Percentiles rank a stretch among this genome's conserved stretches.
Conservation (phyloP, 1,140 invertebrate species). For the Temnothorax curvispinosus region DNA sequence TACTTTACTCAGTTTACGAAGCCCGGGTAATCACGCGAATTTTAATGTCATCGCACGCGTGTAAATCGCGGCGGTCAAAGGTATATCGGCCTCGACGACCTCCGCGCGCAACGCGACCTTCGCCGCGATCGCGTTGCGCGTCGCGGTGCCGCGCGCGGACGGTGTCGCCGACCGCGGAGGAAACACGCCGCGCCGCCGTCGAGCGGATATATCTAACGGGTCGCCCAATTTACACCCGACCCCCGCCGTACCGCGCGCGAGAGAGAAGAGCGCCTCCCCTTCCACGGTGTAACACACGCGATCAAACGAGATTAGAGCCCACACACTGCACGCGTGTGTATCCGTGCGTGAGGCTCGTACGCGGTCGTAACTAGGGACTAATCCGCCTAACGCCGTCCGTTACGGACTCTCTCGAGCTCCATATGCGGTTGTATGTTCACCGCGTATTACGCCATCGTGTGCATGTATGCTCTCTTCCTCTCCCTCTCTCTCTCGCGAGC, state of each 20-base stretch:
- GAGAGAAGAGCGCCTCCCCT: no score
- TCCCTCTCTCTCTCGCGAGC: not conserved
- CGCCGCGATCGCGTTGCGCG: conserved; percentile 8
- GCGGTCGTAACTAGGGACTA: conserved; percentile 41
- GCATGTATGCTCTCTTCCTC: not conserved
- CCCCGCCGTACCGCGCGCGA: not conserved
- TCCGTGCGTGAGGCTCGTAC: not conserved
- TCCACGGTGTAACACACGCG: conserved; percentile 3
- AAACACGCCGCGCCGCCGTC: conserved; percentile 5
- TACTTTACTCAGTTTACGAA: no score
- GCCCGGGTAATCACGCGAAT: not conserved
- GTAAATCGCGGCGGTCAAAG: not conserved
- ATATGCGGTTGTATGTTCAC: not conserved
- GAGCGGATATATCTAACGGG: conserved; percentile 60
- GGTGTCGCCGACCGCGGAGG: conserved; percentile 38
- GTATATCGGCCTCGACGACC: not conserved
- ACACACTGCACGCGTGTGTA: not conserved
- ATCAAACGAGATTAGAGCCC: conserved; percentile 51
- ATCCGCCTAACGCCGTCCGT: conserved; percentile 50
- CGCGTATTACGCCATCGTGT: conserved; percentile 50
- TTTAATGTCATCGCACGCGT: not conserved
- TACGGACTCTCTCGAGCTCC: conserved; percentile 31
- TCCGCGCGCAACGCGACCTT: conserved; percentile 40
- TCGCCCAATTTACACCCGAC: conserved; percentile 47
- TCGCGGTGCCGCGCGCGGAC: conserved; percentile 33